A percentile compares a stretch with the other conserved stretches of the same genome.
Evolutionary conservation across 2,797 vertebrate genomes (phyloP).

Genomic region (Euphonia xanthogaster): DNA sequence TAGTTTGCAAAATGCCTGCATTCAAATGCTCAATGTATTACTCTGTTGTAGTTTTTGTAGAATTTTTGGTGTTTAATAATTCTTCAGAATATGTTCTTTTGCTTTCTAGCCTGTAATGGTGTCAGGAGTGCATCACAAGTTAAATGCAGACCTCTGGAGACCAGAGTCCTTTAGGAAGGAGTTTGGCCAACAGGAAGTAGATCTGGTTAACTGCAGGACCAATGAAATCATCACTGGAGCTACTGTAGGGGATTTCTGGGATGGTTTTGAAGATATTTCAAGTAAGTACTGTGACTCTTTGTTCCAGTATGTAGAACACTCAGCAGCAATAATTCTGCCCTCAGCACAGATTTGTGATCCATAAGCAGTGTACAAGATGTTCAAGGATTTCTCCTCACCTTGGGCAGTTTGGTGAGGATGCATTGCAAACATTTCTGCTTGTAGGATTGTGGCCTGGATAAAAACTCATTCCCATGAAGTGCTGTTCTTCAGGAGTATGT

Average conservation of each 20-base stretch:
- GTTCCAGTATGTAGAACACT: neutral
- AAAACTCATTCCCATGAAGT: neutral
- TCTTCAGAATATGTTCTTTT: neutral
- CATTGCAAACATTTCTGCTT: neutral
- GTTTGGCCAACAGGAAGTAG: conserved; percentile 81
- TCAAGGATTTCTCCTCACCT: neutral
- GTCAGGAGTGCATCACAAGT: conserved; percentile 78
- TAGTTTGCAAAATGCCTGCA: neutral
- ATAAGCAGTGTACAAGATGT: neutral
- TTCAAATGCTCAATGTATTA: neutral
- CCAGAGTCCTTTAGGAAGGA: conserved; percentile 79
- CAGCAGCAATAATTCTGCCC: neutral
- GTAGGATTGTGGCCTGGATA: neutral
- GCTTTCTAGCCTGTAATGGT: conserved; percentile 79
- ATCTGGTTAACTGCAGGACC: conserved; percentile 81
- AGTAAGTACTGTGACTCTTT: conserved; percentile 58
- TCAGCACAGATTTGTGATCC: neutral
- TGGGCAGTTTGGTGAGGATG: neutral
- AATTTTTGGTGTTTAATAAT: neutral
- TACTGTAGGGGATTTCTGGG: conserved; percentile 82
- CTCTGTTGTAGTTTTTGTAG: neutral
- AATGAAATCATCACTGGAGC: conserved; percentile 82
- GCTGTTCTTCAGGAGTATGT: neutral
- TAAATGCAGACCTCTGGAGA: conserved; percentile 80
- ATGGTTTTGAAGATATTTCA: conserved; percentile 82